Evolutionary conservation across 2,113 vertebrate genomes (phyloP).

Genomic region (Lota lota): DNA sequence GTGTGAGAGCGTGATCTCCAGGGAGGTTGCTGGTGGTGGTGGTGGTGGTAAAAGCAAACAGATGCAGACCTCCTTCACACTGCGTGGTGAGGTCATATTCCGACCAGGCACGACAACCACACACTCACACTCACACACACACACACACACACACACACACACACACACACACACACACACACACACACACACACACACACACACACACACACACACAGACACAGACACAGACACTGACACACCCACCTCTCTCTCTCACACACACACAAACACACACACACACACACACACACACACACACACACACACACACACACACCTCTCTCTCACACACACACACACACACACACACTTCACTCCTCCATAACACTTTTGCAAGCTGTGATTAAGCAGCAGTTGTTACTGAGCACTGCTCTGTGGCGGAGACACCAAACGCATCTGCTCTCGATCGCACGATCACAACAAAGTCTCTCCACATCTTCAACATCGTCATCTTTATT

Average conservation of each 20-base stretch:
- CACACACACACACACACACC: not conserved
- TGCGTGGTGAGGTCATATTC: too few relatives aligned
- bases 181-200: not conserved
- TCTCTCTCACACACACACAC: slow-evolving; percentile 1
- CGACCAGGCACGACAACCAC: slow-evolving; percentile 19
- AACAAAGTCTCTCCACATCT: too few relatives aligned
- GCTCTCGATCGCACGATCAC: too few relatives aligned
- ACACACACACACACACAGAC: slow-evolving; percentile 26
- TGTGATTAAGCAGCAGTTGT: not conserved
- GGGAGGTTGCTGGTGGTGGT: slow-evolving; percentile 3
- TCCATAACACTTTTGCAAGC: slow-evolving; percentile 32
- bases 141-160: not conserved
- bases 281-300: not conserved
- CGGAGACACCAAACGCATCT: too few relatives aligned
- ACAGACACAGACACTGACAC: not conserved
- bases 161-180: slow-evolving; percentile 21
- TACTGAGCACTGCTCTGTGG: too few relatives aligned
- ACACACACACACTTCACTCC: slow-evolving; percentile 11
- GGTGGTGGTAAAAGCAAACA: slow-evolving; percentile 33
- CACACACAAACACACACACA: too few relatives aligned
- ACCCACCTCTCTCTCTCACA: too few relatives aligned
- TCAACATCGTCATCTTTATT: too few relatives aligned
- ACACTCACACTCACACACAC: too few relatives aligned
- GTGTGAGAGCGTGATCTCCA: too few relatives aligned
- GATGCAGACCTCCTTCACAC: slow-evolving; percentile 33